Base-by-base conservation (phyloP, 2,113 vertebrate genomes). In the Emydocephalus ijimae region DNA sequence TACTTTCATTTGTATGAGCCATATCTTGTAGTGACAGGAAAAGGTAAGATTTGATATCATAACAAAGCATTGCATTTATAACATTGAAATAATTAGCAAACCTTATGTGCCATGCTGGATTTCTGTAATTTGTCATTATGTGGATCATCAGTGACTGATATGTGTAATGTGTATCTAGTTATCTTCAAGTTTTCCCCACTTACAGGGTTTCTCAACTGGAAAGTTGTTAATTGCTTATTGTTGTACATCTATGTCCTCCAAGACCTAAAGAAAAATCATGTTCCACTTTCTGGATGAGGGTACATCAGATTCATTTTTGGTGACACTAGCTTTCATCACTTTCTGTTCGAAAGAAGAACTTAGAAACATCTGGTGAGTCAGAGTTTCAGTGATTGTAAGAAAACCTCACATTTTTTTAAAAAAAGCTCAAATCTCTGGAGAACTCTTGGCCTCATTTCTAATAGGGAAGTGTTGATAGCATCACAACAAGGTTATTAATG, bases 381-480 rank as follows among this genome's bases (percentile, higher is more conserved):
- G 59, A 91, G 91, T 45, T 93, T 91, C 93, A 94, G 90, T 74
- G 94, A 96, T 95, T 95, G 94, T 89, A 96, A 74, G 85, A 69
- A 87, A 95, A 50, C 29, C 87, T 95, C 29, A 0, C 93, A 96
- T 88, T 87, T 95, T 95, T 94, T 59, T 9, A 1, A 0, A 56
- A 96, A 89, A 85, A 87, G 20, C 11, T 96, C 55, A 92, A 93
- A 91, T 89, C 95, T 90, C 94, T 85, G 0, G 93, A 94, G 96
- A 91, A 5, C 34, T 57, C 55, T 92, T 93, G 95, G 92, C 92
- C 96, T 1, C 93, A 94, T 26, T 69, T 94, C 87, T 95, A 96
- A 97, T 96, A 95, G 95, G 95, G 94, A 97, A 93, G 95, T 95
- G 96, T 96, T 96, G 96, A 97, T 94, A 94, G 94, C 93, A 90